Evolutionary conservation across 2,888 invertebrate genomes (phyloP).

Genomic region (Allolobophora icterica): DNA sequence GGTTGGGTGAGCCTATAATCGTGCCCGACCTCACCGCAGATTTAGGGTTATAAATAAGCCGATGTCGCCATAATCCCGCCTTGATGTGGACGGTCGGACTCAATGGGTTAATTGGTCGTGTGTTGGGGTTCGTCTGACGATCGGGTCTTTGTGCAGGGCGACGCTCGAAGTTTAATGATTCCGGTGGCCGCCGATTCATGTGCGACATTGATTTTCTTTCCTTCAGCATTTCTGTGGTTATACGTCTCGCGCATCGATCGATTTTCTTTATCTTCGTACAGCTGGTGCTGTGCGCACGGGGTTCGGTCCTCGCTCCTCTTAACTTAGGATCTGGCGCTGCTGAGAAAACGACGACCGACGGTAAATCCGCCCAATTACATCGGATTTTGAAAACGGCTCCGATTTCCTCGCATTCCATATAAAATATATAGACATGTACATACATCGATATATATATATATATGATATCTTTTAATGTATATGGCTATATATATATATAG

Average conservation of each 20-base stretch:
- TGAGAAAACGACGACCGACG: neutral
- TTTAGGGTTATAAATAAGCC: neutral
- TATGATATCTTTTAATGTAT: too few relatives aligned
- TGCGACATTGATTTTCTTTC: conserved; percentile 11
- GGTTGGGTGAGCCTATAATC: neutral
- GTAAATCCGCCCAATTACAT: neutral
- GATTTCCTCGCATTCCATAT: neutral
- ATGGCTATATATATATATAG: too few relatives aligned
- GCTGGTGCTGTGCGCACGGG: neutral
- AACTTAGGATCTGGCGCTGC: neutral
- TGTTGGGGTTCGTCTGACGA: neutral
- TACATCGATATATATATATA: neutral
- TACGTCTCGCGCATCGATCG: neutral
- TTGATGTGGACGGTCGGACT: neutral
- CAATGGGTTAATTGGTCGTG: conserved; percentile 11
- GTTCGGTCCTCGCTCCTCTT: neutral
- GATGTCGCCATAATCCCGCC: neutral
- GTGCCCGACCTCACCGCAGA: neutral
- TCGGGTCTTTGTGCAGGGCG: neutral
- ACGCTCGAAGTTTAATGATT: neutral
- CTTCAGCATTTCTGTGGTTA: neutral
- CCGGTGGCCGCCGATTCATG: neutral
- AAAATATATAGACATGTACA: neutral
- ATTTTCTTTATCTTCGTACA: neutral
- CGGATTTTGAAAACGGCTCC: neutral